Conservation (phyloP, 2,113 vertebrate species). For the Illadopsis cleaveri region DNA sequence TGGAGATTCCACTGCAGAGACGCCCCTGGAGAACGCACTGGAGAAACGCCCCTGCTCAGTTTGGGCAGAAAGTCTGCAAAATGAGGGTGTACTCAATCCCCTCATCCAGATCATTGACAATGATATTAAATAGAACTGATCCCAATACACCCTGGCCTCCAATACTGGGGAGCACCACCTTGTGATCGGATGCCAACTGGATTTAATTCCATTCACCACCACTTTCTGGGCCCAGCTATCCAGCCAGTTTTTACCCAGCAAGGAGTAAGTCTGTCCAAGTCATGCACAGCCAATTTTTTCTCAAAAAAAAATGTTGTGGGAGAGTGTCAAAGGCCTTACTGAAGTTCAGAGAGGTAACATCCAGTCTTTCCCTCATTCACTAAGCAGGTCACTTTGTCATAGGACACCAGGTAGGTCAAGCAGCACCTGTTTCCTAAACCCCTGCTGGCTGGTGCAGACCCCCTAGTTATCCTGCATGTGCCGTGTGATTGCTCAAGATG, state of each 20-base stretch:
- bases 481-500: neutral
- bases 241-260: neutral
- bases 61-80: neutral
- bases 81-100: neutral
- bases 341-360: neutral
- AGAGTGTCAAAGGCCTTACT: neutral
- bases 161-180: neutral
- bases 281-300: neutral
- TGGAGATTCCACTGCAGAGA: neutral
- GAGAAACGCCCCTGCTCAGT: rapidly evolving
- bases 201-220: neutral
- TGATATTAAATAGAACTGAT: neutral
- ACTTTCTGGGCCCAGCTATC: neutral
- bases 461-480: neutral
- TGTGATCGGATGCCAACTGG: neutral
- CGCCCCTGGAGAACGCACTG: too few species aligned
- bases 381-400: neutral
- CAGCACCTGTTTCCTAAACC: neutral
- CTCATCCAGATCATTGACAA: neutral
- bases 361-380: neutral
- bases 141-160: rapidly evolving
- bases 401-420: neutral
- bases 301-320: neutral
- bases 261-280: neutral
- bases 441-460: neutral